These are phyloP conservation scores for Ceratitis capitata DNA, from an alignment of 1,140 invertebrate genomes.

Conservation along the genomic window DNA sequence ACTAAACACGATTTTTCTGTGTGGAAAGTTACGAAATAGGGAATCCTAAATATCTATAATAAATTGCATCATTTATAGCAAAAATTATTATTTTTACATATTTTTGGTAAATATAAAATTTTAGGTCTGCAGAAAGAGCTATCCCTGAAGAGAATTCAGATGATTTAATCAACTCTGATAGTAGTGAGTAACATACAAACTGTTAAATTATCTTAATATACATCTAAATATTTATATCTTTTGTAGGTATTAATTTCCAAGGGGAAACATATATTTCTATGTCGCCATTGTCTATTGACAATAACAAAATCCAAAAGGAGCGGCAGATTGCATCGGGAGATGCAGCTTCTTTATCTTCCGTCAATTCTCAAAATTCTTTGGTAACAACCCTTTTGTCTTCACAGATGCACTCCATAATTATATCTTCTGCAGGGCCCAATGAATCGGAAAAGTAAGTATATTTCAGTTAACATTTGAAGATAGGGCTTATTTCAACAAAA, in stretches of 20 bases:
- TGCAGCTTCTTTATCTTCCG: background rate
- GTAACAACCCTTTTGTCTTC: constrained; percentile 66
- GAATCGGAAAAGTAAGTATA: constrained; percentile 34
- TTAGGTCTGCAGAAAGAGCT: constrained; percentile 49
- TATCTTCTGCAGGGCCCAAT: constrained; percentile 71
- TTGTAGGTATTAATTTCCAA: background rate
- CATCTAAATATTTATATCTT: background rate
- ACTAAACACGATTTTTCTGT: no score
- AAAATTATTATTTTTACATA: no score
- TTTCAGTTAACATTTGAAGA: no score
- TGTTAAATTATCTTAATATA: background rate
- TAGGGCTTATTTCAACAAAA: no score
- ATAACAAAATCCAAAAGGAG: background rate
- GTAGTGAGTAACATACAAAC: background rate
- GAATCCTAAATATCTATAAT: no score
- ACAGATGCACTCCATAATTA: constrained; percentile 75
- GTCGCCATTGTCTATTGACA: background rate
- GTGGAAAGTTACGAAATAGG: no score
- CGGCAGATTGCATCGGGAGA: background rate
- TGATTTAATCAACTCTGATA: constrained; percentile 45
- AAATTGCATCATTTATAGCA: no score
- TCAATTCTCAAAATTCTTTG: background rate
- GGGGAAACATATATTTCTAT: background rate
- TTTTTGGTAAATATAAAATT: no score
- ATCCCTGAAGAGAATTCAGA: constrained; percentile 75